Base-by-base conservation (phyloP, 2,888 invertebrate genomes). In the Drosophila yooni region DNA sequence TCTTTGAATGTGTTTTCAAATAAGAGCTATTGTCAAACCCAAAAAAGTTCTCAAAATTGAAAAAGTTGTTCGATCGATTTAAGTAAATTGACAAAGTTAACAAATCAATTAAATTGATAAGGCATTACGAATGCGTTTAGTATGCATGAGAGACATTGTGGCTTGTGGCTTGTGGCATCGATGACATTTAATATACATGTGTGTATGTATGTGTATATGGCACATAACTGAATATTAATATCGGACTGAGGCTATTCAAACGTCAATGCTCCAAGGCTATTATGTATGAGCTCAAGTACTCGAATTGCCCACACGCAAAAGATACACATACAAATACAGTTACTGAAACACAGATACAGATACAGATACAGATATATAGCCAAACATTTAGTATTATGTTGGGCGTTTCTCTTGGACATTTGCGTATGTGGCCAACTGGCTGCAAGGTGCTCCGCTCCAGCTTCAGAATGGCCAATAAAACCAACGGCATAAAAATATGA, bases 401-500 rank as follows among this genome's bases (percentile, higher is more conserved):
- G 52, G 52, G 21, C 53, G 43, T 38, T 46, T 43, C 43, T 65
- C 43, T 29, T 48, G 65, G 78, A 59, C 62, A 70, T 40, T 74
- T 70, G 58, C 46, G 29, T 54, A 29, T 52, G 51, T 34, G 65
- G 61, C 75, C 53, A 76, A 76, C 77, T 77, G 70, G 79, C 75
- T 79, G 70, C 80, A 75, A 78, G 78, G 78, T 78, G 83, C 81
- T 75, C 59, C 66, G 83, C 81, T 75, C 59, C 66, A 61, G 52
- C 52, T 31, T n/a, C 33, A 33, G 60, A 81, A 88, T 88, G 86
- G 71, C 83, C 83, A 81, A 86, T 88, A 88, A 85, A 85, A 88
- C 79, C 70, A 68, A 48, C 52, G 58, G 67, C 84, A 89, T 89
- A 87, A 85, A 89, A 85, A 85, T 89, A 89, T 85, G 85, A 83